These are phyloP conservation scores for Synergus laeviventris DNA, from an alignment of 2,888 invertebrate genomes.

Conservation along the genomic window DNA sequence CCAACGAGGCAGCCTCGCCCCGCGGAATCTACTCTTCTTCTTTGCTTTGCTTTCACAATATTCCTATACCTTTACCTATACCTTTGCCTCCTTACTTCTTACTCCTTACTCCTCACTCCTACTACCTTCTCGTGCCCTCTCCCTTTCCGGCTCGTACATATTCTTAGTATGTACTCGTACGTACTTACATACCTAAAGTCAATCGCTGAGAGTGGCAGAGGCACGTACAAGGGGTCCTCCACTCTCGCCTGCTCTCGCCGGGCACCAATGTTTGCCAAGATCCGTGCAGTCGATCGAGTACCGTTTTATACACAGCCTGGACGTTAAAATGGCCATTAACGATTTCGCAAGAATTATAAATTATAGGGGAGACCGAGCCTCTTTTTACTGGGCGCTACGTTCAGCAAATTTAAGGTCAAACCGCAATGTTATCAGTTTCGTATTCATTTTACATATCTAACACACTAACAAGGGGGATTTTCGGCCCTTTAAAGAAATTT, in stretches of 20 bases:
- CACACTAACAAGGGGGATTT: constrained; percentile 26
- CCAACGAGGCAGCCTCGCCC: constrained; percentile 71
- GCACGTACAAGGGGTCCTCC: constrained; percentile 40
- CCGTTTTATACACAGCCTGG: constrained; percentile 32
- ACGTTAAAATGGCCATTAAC: constrained; percentile 40
- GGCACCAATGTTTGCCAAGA: constrained; percentile 36
- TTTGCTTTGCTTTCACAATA: constrained; percentile 39
- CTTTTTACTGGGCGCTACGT: constrained; percentile 38
- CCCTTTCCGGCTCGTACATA: constrained; percentile 44
- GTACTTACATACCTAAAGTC: constrained; percentile 52
- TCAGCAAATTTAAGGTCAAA: constrained; percentile 36
- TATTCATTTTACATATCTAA: constrained; percentile 34
- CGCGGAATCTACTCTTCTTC: constrained; percentile 68
- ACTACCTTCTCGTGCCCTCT: constrained; percentile 46
- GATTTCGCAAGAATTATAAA: constrained; percentile 40
- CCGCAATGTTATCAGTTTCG: constrained; percentile 39
- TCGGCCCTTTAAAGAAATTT: not conserved
- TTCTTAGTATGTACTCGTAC: constrained; percentile 46
- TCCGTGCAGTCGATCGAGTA: constrained; percentile 40
- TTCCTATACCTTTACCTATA: constrained; percentile 42
- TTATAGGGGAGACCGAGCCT: constrained; percentile 35
- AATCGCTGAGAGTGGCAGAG: constrained; percentile 54
- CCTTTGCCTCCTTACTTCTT: constrained; percentile 25
- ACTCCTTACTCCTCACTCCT: constrained; percentile 41
- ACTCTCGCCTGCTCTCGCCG: constrained; percentile 23